Conservation (phyloP, 2,797 vertebrate species). For the Sparidentex hasta region DNA sequence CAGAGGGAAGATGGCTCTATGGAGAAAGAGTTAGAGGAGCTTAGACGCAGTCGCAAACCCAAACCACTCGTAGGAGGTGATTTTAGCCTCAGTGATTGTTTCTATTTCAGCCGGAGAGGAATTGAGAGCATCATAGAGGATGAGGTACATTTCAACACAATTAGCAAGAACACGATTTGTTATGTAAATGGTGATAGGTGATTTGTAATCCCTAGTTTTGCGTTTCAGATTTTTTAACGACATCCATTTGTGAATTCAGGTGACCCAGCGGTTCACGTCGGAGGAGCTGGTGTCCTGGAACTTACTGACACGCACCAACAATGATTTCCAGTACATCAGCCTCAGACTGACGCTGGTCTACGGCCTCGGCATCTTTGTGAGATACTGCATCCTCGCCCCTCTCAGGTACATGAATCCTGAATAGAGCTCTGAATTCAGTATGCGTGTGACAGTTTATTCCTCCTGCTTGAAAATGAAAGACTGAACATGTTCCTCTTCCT, state of each 20-base stretch:
- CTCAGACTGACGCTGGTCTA: slow-evolving; percentile 91
- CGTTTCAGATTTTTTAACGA: not conserved
- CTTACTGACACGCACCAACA: slow-evolving; percentile 95
- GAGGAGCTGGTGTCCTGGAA: slow-evolving; percentile 98
- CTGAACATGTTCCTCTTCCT: slow-evolving; percentile 10
- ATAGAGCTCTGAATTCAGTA: not conserved
- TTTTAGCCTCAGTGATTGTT: slow-evolving; percentile 93
- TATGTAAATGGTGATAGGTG: not conserved
- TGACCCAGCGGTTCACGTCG: slow-evolving; percentile 95
- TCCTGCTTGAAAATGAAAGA: not conserved
- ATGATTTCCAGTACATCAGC: slow-evolving; percentile 95
- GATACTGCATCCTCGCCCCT: slow-evolving; percentile 94
- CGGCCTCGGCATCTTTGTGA: slow-evolving; percentile 90
- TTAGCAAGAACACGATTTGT: not conserved
- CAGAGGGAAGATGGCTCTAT: slow-evolving; percentile 91
- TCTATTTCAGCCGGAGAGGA: slow-evolving; percentile 95
- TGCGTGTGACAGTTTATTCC: not conserved
- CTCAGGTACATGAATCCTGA: slow-evolving; percentile 86
- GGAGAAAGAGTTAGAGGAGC: slow-evolving; percentile 92
- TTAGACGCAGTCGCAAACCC: slow-evolving; percentile 83
- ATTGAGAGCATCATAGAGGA: slow-evolving; percentile 96
- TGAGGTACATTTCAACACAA: slow-evolving; percentile 75
- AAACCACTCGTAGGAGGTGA: slow-evolving; percentile 83
- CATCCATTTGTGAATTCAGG: slow-evolving; percentile 62
- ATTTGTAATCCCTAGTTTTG: not conserved